Conservation (phyloP, 2,888 invertebrate genomes). For the Osmoderma eremita region DNA sequence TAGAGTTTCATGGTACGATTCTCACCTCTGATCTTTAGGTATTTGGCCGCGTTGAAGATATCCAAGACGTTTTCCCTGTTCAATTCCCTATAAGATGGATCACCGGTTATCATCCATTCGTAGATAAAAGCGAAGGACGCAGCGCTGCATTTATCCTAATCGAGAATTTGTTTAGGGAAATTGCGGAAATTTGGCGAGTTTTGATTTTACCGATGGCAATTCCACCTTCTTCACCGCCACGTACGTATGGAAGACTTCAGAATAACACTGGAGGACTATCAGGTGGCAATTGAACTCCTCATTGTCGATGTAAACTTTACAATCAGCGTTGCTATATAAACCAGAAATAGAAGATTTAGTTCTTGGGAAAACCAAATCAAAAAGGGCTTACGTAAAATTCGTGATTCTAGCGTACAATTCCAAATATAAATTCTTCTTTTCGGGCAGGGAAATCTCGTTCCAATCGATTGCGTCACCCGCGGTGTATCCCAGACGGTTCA, state of each 20-base stretch:
- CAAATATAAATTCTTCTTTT: slow-evolving; percentile 74
- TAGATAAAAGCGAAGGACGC: slow-evolving; percentile 77
- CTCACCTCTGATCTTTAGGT: slow-evolving; percentile 74
- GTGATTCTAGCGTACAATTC: slow-evolving; percentile 73
- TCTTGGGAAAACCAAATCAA: background rate
- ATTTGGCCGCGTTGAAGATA: slow-evolving; percentile 77
- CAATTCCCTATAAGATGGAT: slow-evolving; percentile 72
- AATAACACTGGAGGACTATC: slow-evolving; percentile 76
- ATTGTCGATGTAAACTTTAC: slow-evolving; percentile 71
- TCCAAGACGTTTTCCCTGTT: slow-evolving; percentile 77
- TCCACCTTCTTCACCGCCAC: slow-evolving; percentile 62
- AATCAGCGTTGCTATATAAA: slow-evolving; percentile 78
- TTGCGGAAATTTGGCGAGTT: background rate
- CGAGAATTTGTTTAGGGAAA: background rate
- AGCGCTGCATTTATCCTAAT: slow-evolving; percentile 62
- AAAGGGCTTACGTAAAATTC: slow-evolving; percentile 70
- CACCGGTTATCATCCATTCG: slow-evolving; percentile 82
- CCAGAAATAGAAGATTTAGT: slow-evolving; percentile 2
- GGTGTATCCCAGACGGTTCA: slow-evolving; percentile 70
- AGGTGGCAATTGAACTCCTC: slow-evolving; percentile 77
- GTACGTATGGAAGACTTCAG: slow-evolving; percentile 70
- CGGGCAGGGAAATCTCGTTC: slow-evolving; percentile 71
- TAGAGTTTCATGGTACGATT: background rate
- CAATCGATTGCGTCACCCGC: slow-evolving; percentile 71
- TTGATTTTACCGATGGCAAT: slow-evolving; percentile 57